Conservation (phyloP, 2,113 vertebrate species). For the Etheostoma cragini region DNA sequence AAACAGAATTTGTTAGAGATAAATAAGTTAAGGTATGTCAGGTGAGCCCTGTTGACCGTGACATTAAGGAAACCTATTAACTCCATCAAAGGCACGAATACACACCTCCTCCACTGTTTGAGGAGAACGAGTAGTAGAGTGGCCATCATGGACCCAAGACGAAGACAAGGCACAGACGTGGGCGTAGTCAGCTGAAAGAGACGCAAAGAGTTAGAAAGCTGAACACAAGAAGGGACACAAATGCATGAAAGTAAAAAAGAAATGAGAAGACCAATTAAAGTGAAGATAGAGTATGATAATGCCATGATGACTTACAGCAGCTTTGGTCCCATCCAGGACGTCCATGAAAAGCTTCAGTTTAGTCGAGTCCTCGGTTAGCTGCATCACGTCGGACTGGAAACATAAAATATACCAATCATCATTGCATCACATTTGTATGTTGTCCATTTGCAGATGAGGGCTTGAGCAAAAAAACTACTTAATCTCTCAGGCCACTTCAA, state of each 20-base stretch:
- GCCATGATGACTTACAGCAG: conserved; percentile 84
- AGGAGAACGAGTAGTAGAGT: conserved; percentile 94
- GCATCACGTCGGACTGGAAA: conserved; percentile 91
- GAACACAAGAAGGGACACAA: background rate
- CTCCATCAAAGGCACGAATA: background rate
- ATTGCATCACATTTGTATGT: background rate
- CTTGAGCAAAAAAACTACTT: background rate
- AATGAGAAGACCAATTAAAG: background rate
- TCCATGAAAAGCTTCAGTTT: conserved; percentile 92
- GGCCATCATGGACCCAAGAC: conserved; percentile 94
- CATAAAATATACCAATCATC: background rate
- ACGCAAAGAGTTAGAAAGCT: background rate
- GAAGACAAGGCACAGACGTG: conserved; percentile 88
- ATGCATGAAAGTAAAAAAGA: background rate
- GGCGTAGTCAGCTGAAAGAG: conserved; percentile 87
- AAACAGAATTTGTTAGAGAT: background rate
- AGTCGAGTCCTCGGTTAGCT: conserved; percentile 87
- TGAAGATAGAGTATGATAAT: background rate
- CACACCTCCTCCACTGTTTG: conserved; percentile 93
- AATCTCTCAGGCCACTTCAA: background rate
- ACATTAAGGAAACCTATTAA: background rate
- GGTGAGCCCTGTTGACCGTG: too few relatives aligned
- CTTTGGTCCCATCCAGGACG: conserved; percentile 91
- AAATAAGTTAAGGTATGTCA: background rate
- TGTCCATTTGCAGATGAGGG: too few relatives aligned